Conservation (phyloP, 2,797 vertebrate genomes). For the Allobates femoralis region DNA sequence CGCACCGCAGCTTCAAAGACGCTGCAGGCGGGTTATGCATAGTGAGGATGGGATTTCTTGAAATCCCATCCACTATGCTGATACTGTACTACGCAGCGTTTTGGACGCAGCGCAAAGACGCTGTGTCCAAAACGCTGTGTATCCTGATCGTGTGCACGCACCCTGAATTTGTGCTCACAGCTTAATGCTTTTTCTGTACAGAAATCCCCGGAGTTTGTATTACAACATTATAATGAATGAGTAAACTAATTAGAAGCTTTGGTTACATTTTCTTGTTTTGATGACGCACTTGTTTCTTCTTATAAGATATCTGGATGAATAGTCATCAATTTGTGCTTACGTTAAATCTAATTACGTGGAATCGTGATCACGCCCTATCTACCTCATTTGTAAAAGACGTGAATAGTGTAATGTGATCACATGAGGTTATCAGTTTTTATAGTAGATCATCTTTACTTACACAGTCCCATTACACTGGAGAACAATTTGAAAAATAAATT, state of each 20-base stretch:
- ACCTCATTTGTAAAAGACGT: not conserved
- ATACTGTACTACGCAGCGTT: no score
- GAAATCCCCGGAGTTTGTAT: not conserved
- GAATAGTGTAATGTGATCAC: not conserved
- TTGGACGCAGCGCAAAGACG: no score
- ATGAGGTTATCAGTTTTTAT: no score
- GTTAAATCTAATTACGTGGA: not conserved
- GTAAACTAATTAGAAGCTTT: conserved; percentile 22
- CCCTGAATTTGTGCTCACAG: no score
- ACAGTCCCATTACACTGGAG: not conserved
- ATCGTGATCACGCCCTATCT: not conserved
- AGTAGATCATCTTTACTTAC: not conserved
- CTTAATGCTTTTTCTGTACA: not conserved
- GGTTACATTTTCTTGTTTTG: not conserved
- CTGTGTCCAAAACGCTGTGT: no score
- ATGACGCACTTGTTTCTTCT: conserved; percentile 31
- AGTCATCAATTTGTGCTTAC: conserved; percentile 3
- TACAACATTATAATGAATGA: conserved; percentile 19
- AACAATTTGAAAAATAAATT: no score
- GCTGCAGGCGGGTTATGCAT: no score
- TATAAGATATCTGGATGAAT: not conserved
- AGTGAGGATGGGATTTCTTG: no score
- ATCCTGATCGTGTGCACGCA: no score
- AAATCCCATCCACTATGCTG: no score
- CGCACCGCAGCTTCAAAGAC: no score